A percentile compares a stretch with the other conserved stretches of the same genome.
phyloP scores from a whole-genome alignment of 2,888 invertebrate genomes.

The Drosophila hamatofila region DNA sequence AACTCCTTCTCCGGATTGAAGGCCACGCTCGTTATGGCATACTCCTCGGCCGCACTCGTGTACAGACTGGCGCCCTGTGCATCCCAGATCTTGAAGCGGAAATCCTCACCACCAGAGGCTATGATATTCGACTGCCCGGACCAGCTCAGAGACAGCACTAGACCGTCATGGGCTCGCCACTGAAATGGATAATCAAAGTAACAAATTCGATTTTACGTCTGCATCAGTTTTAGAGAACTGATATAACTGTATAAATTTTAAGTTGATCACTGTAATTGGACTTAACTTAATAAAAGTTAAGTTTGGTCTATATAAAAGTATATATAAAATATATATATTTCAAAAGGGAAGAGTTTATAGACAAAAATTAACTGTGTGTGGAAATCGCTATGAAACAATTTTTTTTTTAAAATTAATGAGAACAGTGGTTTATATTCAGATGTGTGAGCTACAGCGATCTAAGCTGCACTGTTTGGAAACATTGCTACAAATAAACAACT shows the following conservation, averaged over 20 bases:
- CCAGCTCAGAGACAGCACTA: constrained; percentile 97
- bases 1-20: constrained; percentile 97
- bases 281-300: not conserved
- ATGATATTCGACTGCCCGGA: constrained; percentile 96
- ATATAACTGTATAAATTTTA: not conserved
- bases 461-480: too few species aligned
- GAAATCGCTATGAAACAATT: too few species aligned
- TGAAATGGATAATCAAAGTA: constrained; percentile 81
- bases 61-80: constrained; percentile 94
- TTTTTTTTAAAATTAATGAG: too few species aligned
- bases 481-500: too few species aligned
- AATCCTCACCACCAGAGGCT: constrained; percentile 98
- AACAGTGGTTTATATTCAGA: too few species aligned
- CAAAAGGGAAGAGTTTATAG: too few species aligned
- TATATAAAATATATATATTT: too few species aligned
- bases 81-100: constrained; percentile 94
- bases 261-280: not conserved
- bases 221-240: not conserved
- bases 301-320: too few species aligned
- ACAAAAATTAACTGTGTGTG: too few species aligned
- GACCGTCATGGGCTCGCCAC: constrained; percentile 98
- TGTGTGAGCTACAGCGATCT: too few species aligned
- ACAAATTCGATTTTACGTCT: not conserved
- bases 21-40: constrained; percentile 95
- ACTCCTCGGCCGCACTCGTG: constrained; percentile 93